Conservation (phyloP, 2,797 vertebrate species). For the Sebastes ruberrimus region DNA sequence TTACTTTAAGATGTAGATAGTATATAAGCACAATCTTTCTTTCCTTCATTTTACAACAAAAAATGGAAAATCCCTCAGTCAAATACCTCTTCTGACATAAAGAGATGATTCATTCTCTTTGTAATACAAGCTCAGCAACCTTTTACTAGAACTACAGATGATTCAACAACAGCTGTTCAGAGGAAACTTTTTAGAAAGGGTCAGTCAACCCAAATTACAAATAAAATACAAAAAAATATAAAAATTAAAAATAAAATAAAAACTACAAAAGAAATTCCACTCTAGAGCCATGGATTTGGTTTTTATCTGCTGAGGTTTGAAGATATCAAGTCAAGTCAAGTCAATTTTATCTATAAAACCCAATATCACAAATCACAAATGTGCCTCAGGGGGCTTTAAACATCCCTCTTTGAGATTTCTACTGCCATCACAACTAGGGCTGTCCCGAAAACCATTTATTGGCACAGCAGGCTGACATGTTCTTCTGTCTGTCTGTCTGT, state of each 20-base stretch:
- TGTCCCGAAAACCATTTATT: too few relatives aligned
- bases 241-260: neutral
- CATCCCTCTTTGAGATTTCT: neutral
- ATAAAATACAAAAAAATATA: neutral
- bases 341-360: neutral
- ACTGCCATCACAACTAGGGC: neutral
- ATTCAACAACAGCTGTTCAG: constrained; percentile 19
- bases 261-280: neutral
- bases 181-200: neutral
- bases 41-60: too few relatives aligned
- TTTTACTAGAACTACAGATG: neutral
- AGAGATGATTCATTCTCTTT: neutral
- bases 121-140: constrained; percentile 3
- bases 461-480: too few relatives aligned
- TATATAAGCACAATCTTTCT: neutral
- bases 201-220: constrained; percentile 17
- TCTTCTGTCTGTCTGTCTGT: too few relatives aligned
- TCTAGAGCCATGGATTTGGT: neutral
- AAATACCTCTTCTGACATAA: too few relatives aligned
- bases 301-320: neutral
- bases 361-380: neutral
- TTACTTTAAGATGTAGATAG: neutral
- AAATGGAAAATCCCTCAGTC: neutral
- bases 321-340: neutral
- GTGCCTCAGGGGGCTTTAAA: neutral